A percentile compares a stretch with the other conserved stretches of the same genome.
Conservation (phyloP, 2,888 invertebrate genomes). For the Drosophila maculinotata region DNA sequence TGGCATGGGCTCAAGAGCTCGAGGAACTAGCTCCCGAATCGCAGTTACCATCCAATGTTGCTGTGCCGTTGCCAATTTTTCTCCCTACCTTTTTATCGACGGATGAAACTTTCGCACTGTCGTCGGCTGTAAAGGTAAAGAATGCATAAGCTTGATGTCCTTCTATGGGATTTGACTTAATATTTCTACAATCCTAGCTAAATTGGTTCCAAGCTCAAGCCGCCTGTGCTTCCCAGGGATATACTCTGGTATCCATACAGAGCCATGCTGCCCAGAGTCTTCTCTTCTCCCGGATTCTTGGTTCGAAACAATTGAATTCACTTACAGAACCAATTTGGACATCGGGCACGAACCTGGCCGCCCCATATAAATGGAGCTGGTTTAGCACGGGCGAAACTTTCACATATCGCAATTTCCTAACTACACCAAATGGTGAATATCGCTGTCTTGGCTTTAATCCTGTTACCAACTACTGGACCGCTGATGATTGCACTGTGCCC, state of each 20-base stretch:
- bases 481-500: slow-evolving; percentile 14
- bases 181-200: slow-evolving; percentile 1
- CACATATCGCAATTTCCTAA: slow-evolving; percentile 6
- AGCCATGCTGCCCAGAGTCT: neutral
- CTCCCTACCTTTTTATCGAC: neutral
- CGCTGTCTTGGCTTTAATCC: slow-evolving; percentile 19
- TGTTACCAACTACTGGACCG: slow-evolving; percentile 7
- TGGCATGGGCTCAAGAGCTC: slow-evolving; percentile 1
- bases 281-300: neutral
- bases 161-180: neutral
- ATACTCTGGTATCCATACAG: slow-evolving; percentile 12
- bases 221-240: slow-evolving; percentile 8
- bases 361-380: slow-evolving; percentile 20
- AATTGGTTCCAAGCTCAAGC: slow-evolving; percentile 41
- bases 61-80: neutral
- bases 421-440: neutral
- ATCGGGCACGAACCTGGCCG: slow-evolving; percentile 30
- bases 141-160: too few relatives aligned
- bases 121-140: neutral
- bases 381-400: slow-evolving; percentile 4
- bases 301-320: neutral
- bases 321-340: slow-evolving; percentile 29
- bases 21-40: neutral
- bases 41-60: too few relatives aligned
- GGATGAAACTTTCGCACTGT: neutral